A percentile compares a stretch with the other conserved stretches of the same genome.
These are phyloP conservation scores for Drosophila repleta DNA, from an alignment of 1,140 invertebrate species.

Conservation along the genomic window DNA sequence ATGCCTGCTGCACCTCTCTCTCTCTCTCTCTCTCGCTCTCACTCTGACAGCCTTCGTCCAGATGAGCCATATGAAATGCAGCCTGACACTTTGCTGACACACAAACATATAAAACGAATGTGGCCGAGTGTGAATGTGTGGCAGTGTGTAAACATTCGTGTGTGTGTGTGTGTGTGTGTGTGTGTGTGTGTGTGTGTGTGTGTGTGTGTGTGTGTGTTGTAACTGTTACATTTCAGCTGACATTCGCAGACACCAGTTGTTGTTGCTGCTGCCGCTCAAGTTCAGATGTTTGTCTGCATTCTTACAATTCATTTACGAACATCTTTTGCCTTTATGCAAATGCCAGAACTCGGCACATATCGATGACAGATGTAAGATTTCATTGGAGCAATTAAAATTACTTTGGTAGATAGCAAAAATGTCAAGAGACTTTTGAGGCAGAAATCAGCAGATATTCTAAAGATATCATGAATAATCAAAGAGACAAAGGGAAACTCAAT, in stretches of 20 bases:
- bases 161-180: conserved; percentile 1
- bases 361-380: neutral
- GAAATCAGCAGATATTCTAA: neutral
- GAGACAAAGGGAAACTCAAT: too few relatives aligned
- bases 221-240: conserved; percentile 28
- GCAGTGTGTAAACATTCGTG: too few relatives aligned
- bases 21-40: neutral
- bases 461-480: neutral
- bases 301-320: conserved; percentile 2
- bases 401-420: neutral
- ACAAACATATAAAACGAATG: conserved; percentile 30
- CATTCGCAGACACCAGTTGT: conserved; percentile 12
- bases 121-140: conserved; percentile 5
- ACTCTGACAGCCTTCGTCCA: conserved; percentile 55
- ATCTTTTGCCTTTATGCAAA: conserved; percentile 8
- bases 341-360: conserved; percentile 5
- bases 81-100: conserved; percentile 79
- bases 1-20: neutral
- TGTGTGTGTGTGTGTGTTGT: conserved; percentile 11
- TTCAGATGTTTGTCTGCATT: conserved; percentile 27
- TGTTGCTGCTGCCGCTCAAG: conserved; percentile 21
- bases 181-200: conserved; percentile 1
- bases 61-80: conserved; percentile 72
- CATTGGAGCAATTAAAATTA: conserved; percentile 3
- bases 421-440: neutral